Base-by-base conservation (phyloP, 2,888 invertebrate species). In the Spicauda simplicius region DNA sequence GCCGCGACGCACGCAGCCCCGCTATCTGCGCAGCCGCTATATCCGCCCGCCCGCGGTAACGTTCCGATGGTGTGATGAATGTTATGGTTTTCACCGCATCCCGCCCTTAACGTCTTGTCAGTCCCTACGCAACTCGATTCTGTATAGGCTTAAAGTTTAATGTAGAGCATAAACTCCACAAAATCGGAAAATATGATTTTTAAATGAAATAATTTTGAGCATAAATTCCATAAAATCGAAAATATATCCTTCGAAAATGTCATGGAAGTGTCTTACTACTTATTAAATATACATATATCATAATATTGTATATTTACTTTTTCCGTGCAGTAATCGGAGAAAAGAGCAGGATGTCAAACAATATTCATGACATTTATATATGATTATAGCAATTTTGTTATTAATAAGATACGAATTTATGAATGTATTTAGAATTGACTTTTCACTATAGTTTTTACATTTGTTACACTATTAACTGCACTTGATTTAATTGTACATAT, bases 31-130 rank as follows among this genome's bases (percentile, higher is more conserved):
- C 87, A 84, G 90, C 84, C 90, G 91, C 82, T 93, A 93, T 88
- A 93, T 93, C 83, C 90, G 91, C 79, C 86, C 92, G 82, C 92
- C 92, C 70, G 87, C 85, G 92, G 92, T 93, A 93, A 91, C 78
- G 90, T 90, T 91, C 84, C 91, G 91, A 91, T 92, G 92, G 92
- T 92, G 92, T 91, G 92, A 90, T 89, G 81, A 76, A 65, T 70
- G 70, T 60, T 65, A 61, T 68, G 65, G 58, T 68, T 59, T 50
- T 56, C 61, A 68, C 65, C 52, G 63, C 66, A 69, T 69, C 66
- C 56, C 37, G 16, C 19, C 37, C 19, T 16, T 41, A 54, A 54
- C 25, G 16, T 14, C 19, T 37, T n/a, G 20, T 45, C 16, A n/a
- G n/a, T 45, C n/a, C 45, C 45, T 2, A 12, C 41, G 41, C 14